phyloP scores from a whole-genome alignment of 2,888 invertebrate genomes.

The Protonemura montana region DNA sequence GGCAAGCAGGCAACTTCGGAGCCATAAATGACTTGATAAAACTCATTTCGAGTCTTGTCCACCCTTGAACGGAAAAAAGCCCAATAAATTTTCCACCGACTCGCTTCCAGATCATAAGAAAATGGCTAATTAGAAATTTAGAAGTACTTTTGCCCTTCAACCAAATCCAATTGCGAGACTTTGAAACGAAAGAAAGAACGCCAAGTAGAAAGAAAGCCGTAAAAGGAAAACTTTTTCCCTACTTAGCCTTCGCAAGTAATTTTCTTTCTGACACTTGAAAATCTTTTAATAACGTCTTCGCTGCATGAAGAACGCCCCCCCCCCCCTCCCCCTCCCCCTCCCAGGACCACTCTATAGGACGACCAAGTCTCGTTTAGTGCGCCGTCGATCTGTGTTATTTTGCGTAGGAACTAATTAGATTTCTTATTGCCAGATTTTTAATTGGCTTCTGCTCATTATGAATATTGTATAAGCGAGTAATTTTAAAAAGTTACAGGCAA shows the following conservation, averaged over 20 bases:
- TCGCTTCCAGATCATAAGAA: background rate
- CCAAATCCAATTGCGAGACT: background rate
- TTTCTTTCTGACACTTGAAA: background rate
- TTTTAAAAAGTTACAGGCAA: background rate
- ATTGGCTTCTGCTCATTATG: background rate
- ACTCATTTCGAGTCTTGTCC: no score
- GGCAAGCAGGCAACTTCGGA: no score
- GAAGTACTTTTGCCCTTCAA: background rate
- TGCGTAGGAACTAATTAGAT: background rate
- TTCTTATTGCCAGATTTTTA: background rate
- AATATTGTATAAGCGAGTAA: background rate
- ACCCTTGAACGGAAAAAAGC: background rate
- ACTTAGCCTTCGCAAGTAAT: background rate
- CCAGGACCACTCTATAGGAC: no score
- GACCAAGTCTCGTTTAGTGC: no score
- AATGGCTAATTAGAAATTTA: background rate
- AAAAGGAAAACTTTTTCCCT: background rate
- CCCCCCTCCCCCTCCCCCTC: no score
- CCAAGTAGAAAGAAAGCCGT: background rate
- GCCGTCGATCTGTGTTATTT: background rate
- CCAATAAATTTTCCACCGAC: background rate
- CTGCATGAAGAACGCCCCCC: background rate
- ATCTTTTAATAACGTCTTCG: constrained; percentile 4
- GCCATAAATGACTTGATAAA: no score
- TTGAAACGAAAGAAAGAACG: background rate